phyloP scores from a whole-genome alignment of 92 coral and sea anemone species.

The Meandrina meandrites region DNA sequence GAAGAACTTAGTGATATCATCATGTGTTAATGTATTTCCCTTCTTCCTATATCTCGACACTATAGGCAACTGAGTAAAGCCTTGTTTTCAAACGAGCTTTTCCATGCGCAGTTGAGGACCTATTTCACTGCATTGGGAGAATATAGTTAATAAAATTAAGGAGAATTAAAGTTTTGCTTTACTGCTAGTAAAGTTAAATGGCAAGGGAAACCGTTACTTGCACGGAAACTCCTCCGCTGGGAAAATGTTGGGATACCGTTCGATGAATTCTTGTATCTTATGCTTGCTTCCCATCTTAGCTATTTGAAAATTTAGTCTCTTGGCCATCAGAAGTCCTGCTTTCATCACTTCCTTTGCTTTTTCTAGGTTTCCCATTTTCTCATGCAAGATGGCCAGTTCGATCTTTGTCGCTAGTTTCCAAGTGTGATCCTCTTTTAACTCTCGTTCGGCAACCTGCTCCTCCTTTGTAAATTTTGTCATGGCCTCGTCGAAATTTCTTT shows the following conservation, averaged over 20 bases:
- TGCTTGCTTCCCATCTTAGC: neutral
- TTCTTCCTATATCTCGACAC: too few relatives aligned
- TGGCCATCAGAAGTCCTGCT: constrained; percentile 20
- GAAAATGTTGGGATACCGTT: neutral
- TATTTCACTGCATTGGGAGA: too few relatives aligned
- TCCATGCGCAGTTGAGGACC: too few relatives aligned
- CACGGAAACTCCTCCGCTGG: neutral
- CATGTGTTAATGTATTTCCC: too few relatives aligned
- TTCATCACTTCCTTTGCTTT: neutral
- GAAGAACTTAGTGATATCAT: too few relatives aligned
- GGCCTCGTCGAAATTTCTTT: constrained; percentile 10
- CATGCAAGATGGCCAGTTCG: constrained; percentile 8
- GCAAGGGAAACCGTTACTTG: neutral
- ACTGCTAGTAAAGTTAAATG: too few relatives aligned
- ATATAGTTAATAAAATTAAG: too few relatives aligned
- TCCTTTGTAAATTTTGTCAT: neutral
- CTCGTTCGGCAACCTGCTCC: constrained; percentile 21
- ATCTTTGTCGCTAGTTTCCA: constrained; percentile 27
- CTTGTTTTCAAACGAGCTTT: too few relatives aligned
- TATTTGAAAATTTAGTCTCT: neutral
- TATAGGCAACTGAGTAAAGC: too few relatives aligned
- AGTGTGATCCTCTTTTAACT: constrained; percentile 21
- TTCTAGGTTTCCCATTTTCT: neutral
- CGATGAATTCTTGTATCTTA: neutral
- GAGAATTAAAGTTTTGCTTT: too few relatives aligned